A percentile compares a stretch with the other conserved stretches of the same genome.
phyloP scores from a whole-genome alignment of 2,113 vertebrate genomes.

The Clarias batrachus region DNA sequence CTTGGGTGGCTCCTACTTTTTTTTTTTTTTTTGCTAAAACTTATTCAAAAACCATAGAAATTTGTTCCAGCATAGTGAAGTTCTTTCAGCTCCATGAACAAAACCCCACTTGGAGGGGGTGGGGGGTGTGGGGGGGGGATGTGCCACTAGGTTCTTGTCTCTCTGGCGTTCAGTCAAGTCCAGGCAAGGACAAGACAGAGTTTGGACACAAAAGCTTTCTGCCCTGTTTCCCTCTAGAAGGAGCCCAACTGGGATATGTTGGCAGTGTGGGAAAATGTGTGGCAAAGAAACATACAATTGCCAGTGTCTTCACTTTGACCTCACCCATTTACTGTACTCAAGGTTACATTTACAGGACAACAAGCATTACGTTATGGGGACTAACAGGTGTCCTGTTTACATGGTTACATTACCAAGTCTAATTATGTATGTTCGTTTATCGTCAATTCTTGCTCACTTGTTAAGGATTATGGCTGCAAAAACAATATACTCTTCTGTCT shows the following conservation, averaged over 20 bases:
- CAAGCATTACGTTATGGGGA: neutral
- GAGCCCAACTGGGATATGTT: conserved; percentile 70
- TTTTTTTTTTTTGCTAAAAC: conserved; percentile 37
- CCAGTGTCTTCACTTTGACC: conserved; percentile 42
- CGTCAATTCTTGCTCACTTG: neutral
- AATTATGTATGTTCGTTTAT: neutral
- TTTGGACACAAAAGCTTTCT: conserved; percentile 72
- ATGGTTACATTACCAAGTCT: neutral
- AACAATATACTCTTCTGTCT: neutral
- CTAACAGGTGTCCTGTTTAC: conserved; percentile 1
- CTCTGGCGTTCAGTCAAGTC: conserved; percentile 73
- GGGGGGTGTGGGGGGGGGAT: conserved; percentile 56
- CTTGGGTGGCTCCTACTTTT: conserved; percentile 14
- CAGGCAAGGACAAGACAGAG: conserved; percentile 76
- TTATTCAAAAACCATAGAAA: conserved; percentile 61
- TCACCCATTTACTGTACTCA: conserved; percentile 53
- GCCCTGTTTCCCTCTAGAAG: conserved; percentile 63
- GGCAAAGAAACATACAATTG: conserved; percentile 61
- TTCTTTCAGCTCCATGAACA: conserved; percentile 66
- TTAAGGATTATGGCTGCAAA: neutral
- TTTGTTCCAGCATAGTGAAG: conserved; percentile 66
- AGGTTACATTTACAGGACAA: conserved; percentile 45
- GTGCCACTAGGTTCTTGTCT: conserved; percentile 69
- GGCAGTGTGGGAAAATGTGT: conserved; percentile 80
- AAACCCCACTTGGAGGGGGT: conserved; percentile 68